phyloP scores from a whole-genome alignment of 2,888 invertebrate species.

The Xestobium rufovillosum region DNA sequence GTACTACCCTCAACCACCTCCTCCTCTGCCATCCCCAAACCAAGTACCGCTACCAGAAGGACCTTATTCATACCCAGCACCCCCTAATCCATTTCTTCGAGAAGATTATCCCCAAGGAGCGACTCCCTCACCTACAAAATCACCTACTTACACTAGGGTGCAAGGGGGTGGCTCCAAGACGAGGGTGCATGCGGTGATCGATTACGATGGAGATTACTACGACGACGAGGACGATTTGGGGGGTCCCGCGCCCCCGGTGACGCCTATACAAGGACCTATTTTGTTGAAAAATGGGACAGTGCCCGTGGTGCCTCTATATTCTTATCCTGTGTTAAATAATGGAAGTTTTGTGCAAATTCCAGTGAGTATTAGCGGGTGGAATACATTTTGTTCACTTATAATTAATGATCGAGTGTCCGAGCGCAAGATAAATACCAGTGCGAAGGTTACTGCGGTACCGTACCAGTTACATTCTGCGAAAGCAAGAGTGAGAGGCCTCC shows the following conservation, averaged over 20 bases:
- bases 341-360: conserved; percentile 85
- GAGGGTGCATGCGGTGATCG: conserved; percentile 64
- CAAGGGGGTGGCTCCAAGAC: conserved; percentile 48
- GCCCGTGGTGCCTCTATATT: conserved; percentile 79
- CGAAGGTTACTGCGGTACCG: no score
- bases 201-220: conserved; percentile 60
- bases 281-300: conserved; percentile 76
- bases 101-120: conserved; percentile 38
- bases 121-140: conserved; percentile 42
- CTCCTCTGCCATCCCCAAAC: conserved; percentile 22
- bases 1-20: conserved; percentile 27
- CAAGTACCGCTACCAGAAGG: conserved; percentile 24
- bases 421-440: no score
- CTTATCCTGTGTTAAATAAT: conserved; percentile 77
- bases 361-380: conserved; percentile 52
- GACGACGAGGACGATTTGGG: conserved; percentile 52
- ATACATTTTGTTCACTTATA: no score
- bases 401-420: no score
- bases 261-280: conserved; percentile 85
- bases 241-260: conserved; percentile 52
- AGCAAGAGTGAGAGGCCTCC: no score
- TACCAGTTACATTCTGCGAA: no score
- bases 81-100: conserved; percentile 38
- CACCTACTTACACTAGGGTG: conserved; percentile 60
- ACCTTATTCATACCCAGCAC: conserved; percentile 38